Conservation (phyloP, 2,888 invertebrate species). For the Synanthedon tipuliformis region DNA sequence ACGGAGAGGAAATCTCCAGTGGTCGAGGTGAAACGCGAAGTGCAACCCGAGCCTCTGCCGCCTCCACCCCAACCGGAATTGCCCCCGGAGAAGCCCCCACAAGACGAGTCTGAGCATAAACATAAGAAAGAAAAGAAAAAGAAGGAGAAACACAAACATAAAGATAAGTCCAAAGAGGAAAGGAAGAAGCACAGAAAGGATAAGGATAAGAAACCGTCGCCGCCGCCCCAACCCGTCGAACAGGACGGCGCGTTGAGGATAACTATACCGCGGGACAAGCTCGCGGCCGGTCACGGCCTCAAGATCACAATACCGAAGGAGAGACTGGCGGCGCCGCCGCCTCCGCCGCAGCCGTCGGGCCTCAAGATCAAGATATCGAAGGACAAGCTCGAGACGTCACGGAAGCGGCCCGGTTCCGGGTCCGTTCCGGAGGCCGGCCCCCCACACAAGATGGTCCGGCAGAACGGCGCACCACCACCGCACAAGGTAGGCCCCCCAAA, state of each 20-base stretch:
- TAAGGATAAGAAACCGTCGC: constrained; percentile 52
- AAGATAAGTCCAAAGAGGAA: constrained; percentile 79
- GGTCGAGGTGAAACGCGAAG: constrained; percentile 16
- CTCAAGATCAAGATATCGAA: constrained; percentile 86
- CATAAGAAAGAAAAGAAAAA: constrained; percentile 78
- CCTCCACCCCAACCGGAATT: constrained; percentile 14
- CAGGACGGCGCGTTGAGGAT: constrained; percentile 44
- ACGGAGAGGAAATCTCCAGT: constrained; percentile 45
- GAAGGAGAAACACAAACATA: constrained; percentile 84
- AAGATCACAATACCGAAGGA: constrained; percentile 88
- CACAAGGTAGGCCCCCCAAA: constrained; percentile 45
- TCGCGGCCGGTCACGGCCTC: constrained; percentile 65
- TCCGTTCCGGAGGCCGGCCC: constrained; percentile 21
- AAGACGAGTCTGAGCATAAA: constrained; percentile 36
- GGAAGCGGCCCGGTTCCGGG: constrained; percentile 36
- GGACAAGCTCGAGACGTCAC: constrained; percentile 73
- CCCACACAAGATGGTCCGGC: constrained; percentile 43
- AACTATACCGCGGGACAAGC: constrained; percentile 56
- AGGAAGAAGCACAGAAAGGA: constrained; percentile 80
- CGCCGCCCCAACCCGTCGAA: constrained; percentile 11
- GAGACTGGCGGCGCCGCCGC: constrained; percentile 71
- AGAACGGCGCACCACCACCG: constrained; percentile 46
- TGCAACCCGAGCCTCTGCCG: constrained; percentile 32
- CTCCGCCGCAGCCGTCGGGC: constrained; percentile 52
- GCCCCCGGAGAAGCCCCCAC: constrained; percentile 12